Evolutionary conservation across 2,888 invertebrate species (phyloP), one percentile per base, ranked within the genome.

Genomic region (Coleophora deauratella): DNA sequence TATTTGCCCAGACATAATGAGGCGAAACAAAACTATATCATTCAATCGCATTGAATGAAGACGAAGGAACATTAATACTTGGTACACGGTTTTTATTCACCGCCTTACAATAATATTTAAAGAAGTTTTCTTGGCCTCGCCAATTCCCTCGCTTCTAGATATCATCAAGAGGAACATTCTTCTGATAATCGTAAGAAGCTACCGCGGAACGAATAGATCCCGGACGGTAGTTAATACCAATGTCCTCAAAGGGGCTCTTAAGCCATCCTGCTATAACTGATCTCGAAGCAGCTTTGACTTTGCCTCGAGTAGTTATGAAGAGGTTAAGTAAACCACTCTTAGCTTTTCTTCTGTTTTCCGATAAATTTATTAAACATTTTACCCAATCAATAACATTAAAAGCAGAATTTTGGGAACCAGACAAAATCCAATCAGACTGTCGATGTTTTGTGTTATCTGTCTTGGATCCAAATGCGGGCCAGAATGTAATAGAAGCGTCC

Each of bases 381-480:
- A 41, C 35, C 41, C 42, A 42, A 1, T 12, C 21, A 8, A 35
- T 21, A 11, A 38, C 9, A 31, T 38, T 33, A 1, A 38, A 41
- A 10, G 15, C 9, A 2, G 40, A 9, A 30, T 44, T 28, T 33
- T 11, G 32, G 11, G 38, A 44, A 9, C 15, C 14, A 2, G 12
- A 9, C 1, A 41, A n/a, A n/a, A 33, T 11, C 44, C 44, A 44
- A 9, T 41, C 44, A 3, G 41, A 41, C 15, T 40, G 43, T 1
- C 40, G 37, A 31, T 32, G 7, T 32, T 35, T 37, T 7, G 2
- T 6, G 11, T 11, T 35, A 35, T 44, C 44, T 1, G 41, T 44
- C 13, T 44, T 44, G 1, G 44, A 44, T 8, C 41, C 41, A 11
- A 40, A 44, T 1, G 13, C 14, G 6, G 44, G 41, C 44, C 44